Evolutionary conservation across 2,888 invertebrate species (phyloP).

Genomic region (Eupsilia transversa): DNA sequence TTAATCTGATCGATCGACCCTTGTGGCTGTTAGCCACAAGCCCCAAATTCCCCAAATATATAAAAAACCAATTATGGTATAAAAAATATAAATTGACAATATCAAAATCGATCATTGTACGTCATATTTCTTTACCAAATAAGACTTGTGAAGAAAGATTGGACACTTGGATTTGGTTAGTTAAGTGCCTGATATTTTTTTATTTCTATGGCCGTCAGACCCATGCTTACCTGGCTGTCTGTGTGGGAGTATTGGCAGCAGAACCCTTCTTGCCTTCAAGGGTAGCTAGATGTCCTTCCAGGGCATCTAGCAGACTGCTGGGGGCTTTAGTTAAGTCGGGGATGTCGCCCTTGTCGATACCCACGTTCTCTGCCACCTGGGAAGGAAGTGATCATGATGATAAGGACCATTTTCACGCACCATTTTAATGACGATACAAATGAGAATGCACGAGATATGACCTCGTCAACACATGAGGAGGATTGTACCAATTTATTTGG

Average conservation of each 20-base stretch:
- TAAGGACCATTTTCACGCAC: background rate
- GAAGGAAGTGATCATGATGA: slow-evolving; percentile 31
- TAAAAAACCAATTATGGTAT: too few species aligned
- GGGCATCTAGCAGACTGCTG: slow-evolving; percentile 98
- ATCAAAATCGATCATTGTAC: too few species aligned
- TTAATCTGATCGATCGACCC: too few species aligned
- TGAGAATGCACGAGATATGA: background rate
- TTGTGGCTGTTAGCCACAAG: too few species aligned
- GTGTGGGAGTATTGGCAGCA: slow-evolving; percentile 96
- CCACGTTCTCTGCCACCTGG: slow-evolving; percentile 94
- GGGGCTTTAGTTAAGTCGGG: slow-evolving; percentile 99
- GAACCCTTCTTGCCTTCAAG: slow-evolving; percentile 98
- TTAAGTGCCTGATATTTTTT: too few species aligned
- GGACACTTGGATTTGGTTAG: too few species aligned
- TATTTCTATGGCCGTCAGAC: background rate
- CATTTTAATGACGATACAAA: background rate
- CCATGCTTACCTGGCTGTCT: slow-evolving; percentile 93
- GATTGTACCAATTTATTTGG: background rate
- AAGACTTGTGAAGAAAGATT: too few species aligned
- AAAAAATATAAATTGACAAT: too few species aligned
- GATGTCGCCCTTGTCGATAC: slow-evolving; percentile 99
- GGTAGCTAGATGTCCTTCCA: slow-evolving; percentile 98
- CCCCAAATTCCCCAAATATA: too few species aligned
- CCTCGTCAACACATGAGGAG: background rate
- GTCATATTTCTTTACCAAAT: too few species aligned